Conservation (phyloP, 2,888 invertebrate species). For the Molorchus minor region DNA sequence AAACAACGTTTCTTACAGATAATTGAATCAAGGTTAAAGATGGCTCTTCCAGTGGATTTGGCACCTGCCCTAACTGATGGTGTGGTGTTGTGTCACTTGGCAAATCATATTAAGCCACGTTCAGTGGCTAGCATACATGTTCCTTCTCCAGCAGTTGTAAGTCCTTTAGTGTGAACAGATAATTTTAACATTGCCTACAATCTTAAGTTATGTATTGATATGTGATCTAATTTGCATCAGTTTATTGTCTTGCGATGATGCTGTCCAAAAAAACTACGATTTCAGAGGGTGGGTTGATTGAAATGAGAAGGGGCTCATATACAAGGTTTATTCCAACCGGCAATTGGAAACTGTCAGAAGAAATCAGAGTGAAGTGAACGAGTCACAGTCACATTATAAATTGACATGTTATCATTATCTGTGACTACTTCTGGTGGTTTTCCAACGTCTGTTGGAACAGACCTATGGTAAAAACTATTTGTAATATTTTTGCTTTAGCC, state of each 20-base stretch:
- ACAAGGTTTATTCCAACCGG: constrained; percentile 1
- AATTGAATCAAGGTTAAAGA: constrained; percentile 88
- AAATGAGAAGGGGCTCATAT: background rate
- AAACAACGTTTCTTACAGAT: constrained; percentile 69
- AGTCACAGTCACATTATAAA: too few species aligned
- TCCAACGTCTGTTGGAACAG: too few species aligned
- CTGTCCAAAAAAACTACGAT: background rate
- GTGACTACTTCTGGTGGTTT: too few species aligned
- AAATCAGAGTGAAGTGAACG: too few species aligned
- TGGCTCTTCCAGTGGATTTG: constrained; percentile 87
- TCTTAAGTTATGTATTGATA: background rate
- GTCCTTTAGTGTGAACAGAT: constrained; percentile 43
- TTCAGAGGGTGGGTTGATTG: too few species aligned
- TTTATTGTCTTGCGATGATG: background rate
- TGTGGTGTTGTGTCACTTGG: constrained; percentile 92
- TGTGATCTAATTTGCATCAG: background rate
- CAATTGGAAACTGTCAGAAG: too few species aligned
- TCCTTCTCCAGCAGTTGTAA: constrained; percentile 90
- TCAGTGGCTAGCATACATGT: constrained; percentile 95
- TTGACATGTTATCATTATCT: too few species aligned
- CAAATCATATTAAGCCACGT: constrained; percentile 90
- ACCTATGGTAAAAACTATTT: background rate
- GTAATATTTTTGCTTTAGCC: constrained; percentile 71
- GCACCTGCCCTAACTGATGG: constrained; percentile 89
- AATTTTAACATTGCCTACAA: background rate